These are phyloP conservation scores for Lates calcarifer DNA, from an alignment of 2,113 vertebrate species.

Conservation along the genomic window DNA sequence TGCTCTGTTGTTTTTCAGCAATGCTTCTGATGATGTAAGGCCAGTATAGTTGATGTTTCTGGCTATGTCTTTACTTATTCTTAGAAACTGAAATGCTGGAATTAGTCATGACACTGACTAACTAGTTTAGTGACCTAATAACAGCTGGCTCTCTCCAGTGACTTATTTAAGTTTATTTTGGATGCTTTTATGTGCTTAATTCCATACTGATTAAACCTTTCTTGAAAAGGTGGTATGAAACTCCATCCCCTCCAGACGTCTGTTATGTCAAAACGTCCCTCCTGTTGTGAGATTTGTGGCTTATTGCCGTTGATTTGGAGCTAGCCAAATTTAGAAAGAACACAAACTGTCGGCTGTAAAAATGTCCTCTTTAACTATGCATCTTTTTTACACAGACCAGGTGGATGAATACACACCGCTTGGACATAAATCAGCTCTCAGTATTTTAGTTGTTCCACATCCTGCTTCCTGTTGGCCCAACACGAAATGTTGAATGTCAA, in stretches of 20 bases:
- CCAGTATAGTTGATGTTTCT: background rate
- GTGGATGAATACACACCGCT: conserved; percentile 42
- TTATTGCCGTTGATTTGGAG: conserved; percentile 38
- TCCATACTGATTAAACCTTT: background rate
- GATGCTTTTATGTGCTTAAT: background rate
- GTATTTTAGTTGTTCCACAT: conserved; percentile 57
- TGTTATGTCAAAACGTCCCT: background rate
- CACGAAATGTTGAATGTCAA: conserved; percentile 44
- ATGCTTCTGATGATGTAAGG: background rate
- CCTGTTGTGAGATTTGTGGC: conserved; percentile 35
- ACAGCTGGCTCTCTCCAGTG: background rate
- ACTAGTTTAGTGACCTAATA: background rate
- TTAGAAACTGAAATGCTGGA: background rate
- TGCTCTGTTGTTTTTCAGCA: background rate
- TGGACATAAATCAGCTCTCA: conserved; percentile 56
- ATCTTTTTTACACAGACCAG: conserved; percentile 56
- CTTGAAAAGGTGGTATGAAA: background rate
- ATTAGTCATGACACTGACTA: background rate
- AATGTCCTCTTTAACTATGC: conserved; percentile 32
- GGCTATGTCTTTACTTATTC: background rate
- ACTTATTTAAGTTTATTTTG: background rate
- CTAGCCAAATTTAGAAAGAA: conserved; percentile 51
- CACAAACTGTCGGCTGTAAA: conserved; percentile 47
- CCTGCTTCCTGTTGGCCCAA: conserved; percentile 63
- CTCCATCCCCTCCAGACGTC: background rate